Percentiles rank a stretch among this genome's conserved stretches.
phyloP scores from a whole-genome alignment of 2,888 invertebrate species.

The Chirona hameri region DNA sequence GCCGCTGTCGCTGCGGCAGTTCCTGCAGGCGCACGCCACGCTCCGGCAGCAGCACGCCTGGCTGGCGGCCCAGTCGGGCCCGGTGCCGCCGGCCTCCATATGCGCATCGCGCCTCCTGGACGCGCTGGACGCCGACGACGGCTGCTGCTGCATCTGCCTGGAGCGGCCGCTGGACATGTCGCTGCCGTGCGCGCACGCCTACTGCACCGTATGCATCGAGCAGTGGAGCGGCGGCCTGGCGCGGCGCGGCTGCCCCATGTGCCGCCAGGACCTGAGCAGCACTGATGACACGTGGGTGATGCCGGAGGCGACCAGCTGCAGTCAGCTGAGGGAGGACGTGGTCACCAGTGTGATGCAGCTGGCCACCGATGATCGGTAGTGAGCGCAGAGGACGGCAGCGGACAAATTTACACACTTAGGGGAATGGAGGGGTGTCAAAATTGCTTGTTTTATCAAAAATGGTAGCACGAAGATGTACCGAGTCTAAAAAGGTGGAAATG shows the following conservation, averaged over 20 bases:
- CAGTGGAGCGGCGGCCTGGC: slow-evolving; percentile 58
- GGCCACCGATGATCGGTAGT: slow-evolving; percentile 51
- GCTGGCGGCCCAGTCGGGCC: not conserved
- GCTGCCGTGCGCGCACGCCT: slow-evolving; percentile 66
- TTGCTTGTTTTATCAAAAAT: no score
- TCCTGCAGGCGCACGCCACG: slow-evolving; percentile 54
- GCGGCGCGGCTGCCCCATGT: slow-evolving; percentile 66
- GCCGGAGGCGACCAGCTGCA: slow-evolving; percentile 56
- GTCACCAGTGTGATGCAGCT: slow-evolving; percentile 43
- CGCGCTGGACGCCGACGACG: slow-evolving; percentile 42
- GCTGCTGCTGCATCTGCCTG: slow-evolving; percentile 64
- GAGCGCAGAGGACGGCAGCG: no score
- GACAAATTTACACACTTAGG: no score
- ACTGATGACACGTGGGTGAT: slow-evolving; percentile 64
- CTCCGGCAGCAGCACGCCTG: slow-evolving; percentile 22
- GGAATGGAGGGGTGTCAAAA: no score
- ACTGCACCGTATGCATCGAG: slow-evolving; percentile 66
- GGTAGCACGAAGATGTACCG: no score
- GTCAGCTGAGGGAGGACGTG: slow-evolving; percentile 44
- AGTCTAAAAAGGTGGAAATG: no score
- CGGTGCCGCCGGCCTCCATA: not conserved
- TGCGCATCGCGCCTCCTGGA: not conserved
- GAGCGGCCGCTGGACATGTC: slow-evolving; percentile 64
- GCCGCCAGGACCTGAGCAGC: slow-evolving; percentile 59
- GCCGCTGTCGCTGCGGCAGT: slow-evolving; percentile 60